A percentile compares a stretch with the other conserved stretches of the same genome.
Evolutionary conservation across 1,140 invertebrate genomes (phyloP).

Genomic region (Agrilus planipennis): DNA sequence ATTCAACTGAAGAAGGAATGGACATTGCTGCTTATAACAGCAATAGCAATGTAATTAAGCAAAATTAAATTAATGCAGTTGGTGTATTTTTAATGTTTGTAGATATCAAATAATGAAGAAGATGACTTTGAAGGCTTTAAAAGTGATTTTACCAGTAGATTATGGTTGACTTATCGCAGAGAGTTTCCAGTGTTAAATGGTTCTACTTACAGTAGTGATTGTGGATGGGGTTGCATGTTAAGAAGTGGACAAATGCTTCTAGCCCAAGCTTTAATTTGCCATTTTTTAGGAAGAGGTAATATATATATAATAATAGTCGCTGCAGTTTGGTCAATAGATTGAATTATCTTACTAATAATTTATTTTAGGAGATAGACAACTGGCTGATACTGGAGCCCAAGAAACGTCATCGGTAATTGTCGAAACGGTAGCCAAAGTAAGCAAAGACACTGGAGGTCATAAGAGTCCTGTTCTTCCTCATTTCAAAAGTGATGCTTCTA

Average conservation of each 20-base stretch:
- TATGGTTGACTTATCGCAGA: constrained; percentile 74
- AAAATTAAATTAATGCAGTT: neutral
- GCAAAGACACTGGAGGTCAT: constrained; percentile 44
- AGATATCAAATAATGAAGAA: constrained; percentile 25
- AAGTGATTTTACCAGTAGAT: constrained; percentile 59
- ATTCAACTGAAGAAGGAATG: constrained; percentile 46
- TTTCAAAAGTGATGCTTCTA: constrained; percentile 85
- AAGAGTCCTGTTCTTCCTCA: constrained; percentile 59
- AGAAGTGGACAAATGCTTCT: constrained; percentile 80
- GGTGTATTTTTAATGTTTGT: constrained; percentile 7
- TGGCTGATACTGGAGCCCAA: constrained; percentile 73
- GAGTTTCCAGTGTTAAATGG: constrained; percentile 69
- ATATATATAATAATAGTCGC: too few species aligned
- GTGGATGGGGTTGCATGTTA: constrained; percentile 84
- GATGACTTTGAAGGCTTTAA: constrained; percentile 63
- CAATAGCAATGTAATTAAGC: constrained; percentile 24
- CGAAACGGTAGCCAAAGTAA: constrained; percentile 84
- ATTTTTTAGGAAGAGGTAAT: constrained; percentile 62
- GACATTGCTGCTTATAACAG: constrained; percentile 30
- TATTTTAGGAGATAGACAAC: constrained; percentile 48
- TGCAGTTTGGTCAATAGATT: too few species aligned
- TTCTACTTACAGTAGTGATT: constrained; percentile 67
- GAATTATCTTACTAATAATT: too few species aligned
- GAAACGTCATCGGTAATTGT: constrained; percentile 87
- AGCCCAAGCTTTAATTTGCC: constrained; percentile 63